Percentiles rank a stretch among this genome's conserved stretches.
phyloP scores from a whole-genome alignment of 2,888 invertebrate genomes.

The Coecobrya sp. region DNA sequence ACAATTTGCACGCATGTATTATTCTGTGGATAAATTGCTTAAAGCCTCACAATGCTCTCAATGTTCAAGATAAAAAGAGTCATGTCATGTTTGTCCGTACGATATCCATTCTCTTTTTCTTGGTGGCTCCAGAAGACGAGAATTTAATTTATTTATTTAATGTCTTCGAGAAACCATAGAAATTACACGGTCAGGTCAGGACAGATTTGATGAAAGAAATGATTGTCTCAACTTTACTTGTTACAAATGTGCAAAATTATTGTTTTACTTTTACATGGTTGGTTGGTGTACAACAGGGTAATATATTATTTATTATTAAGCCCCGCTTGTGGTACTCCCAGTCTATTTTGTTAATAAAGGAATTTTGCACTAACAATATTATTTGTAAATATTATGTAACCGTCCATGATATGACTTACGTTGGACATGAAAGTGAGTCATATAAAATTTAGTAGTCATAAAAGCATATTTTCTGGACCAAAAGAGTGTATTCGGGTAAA shows the following conservation, averaged over 20 bases:
- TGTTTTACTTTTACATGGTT: no score
- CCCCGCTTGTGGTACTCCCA: no score
- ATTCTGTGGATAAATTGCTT: neutral
- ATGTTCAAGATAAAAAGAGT: neutral
- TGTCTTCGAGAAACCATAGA: neutral
- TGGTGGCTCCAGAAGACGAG: neutral
- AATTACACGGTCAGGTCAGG: slow-evolving; percentile 8
- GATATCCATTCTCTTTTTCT: neutral
- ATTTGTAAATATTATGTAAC: no score
- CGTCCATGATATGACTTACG: no score
- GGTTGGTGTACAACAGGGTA: no score
- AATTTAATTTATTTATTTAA: slow-evolving; percentile 65
- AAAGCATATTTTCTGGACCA: neutral
- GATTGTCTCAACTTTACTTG: no score
- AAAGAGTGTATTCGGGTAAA: no score
- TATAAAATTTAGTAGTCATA: slow-evolving; percentile 57
- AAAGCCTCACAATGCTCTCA: neutral
- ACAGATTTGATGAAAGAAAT: neutral
- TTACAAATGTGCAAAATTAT: no score
- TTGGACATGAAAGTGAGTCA: slow-evolving; percentile 4
- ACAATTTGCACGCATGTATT: neutral
- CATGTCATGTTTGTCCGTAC: neutral
- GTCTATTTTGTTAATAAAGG: no score
- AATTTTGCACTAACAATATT: no score
- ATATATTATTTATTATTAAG: no score